phyloP scores from a whole-genome alignment of 2,113 vertebrate genomes.

The Synodontis membranacea region DNA sequence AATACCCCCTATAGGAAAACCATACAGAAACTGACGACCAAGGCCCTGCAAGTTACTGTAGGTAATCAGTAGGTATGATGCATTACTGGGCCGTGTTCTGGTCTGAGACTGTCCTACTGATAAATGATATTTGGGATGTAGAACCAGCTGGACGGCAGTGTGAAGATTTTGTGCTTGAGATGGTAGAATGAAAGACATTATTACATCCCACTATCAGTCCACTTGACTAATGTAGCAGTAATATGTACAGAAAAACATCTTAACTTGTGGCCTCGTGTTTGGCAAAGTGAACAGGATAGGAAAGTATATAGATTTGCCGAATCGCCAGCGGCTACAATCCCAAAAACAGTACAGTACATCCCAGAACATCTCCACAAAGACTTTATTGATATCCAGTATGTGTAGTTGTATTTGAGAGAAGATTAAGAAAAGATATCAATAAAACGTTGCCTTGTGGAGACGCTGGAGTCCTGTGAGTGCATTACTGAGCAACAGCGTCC shows the following conservation, averaged over 20 bases:
- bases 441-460: not conserved
- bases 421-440: not conserved
- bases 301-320: not conserved
- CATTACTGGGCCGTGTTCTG: not conserved
- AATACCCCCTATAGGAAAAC: constrained; percentile 25
- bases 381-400: not conserved
- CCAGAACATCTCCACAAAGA: not conserved
- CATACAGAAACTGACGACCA: not conserved
- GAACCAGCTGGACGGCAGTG: not conserved
- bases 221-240: not conserved
- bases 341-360: not conserved
- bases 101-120: not conserved
- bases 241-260: not conserved
- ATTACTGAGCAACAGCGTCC: not conserved
- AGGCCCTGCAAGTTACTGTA: not conserved
- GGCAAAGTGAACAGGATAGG: not conserved
- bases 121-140: not conserved
- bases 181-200: not conserved
- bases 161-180: not conserved
- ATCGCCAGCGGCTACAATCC: not conserved
- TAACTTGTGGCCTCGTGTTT: not conserved
- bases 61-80: not conserved
- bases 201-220: constrained; percentile 2
- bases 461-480: not conserved
- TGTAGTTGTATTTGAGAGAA: not conserved